Conservation (phyloP, 2,113 vertebrate species). For the Strigops habroptila region DNA sequence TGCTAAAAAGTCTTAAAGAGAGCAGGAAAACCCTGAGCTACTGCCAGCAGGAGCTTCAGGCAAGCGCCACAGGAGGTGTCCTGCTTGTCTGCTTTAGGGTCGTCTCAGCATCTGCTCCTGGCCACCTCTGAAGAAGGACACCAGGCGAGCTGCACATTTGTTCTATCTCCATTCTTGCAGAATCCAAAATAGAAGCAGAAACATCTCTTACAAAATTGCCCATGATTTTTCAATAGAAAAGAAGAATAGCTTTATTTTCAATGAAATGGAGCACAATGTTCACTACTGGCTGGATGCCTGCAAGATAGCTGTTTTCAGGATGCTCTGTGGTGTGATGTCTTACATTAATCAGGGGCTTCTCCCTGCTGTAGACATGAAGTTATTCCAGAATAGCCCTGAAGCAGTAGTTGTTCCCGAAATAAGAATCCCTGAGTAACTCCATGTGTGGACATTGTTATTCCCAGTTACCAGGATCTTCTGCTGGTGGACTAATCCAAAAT, state of each 20-base stretch:
- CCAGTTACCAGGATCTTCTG: neutral
- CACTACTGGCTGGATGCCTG: neutral
- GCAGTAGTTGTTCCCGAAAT: neutral
- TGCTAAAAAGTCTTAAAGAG: neutral
- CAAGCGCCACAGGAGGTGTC: neutral
- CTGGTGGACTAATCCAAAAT: neutral
- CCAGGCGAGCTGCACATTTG: neutral
- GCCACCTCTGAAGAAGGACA: neutral
- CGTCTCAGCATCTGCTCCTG: rapidly evolving
- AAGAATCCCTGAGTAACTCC: neutral
- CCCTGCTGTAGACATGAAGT: neutral
- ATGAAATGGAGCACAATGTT: neutral
- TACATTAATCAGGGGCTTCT: neutral
- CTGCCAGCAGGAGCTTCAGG: neutral
- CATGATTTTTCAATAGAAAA: neutral
- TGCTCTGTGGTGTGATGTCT: neutral
- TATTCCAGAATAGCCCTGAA: neutral
- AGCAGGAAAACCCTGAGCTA: neutral
- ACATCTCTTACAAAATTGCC: neutral
- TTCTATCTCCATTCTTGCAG: neutral
- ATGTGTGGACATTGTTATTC: neutral
- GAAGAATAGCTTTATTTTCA: neutral
- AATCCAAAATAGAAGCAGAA: neutral
- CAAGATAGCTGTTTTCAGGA: neutral
- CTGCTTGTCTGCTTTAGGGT: neutral